Percentiles rank a stretch among this genome's conserved stretches.
Conservation (phyloP, 2,113 vertebrate species). For the Ursus arctos region DNA sequence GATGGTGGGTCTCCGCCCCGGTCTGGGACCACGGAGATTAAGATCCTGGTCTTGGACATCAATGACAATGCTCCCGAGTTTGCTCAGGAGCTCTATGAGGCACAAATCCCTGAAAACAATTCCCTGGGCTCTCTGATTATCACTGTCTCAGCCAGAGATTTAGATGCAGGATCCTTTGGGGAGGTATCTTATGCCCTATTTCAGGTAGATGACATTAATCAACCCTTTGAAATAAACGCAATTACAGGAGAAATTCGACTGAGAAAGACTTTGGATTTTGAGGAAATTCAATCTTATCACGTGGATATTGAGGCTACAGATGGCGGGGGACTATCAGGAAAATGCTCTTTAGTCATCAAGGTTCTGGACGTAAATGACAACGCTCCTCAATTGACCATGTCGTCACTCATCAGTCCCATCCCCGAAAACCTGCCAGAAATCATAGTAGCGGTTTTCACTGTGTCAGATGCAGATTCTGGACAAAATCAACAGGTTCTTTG, state of each 20-base stretch:
- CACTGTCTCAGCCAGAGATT: slow-evolving; percentile 87
- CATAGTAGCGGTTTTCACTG: slow-evolving; percentile 89
- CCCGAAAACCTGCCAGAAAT: slow-evolving; percentile 88
- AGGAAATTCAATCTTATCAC: slow-evolving; percentile 82
- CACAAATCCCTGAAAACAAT: slow-evolving; percentile 83
- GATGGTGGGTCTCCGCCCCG: slow-evolving; percentile 77
- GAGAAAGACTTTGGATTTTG: slow-evolving; percentile 79
- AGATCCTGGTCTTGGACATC: slow-evolving; percentile 74
- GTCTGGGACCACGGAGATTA: slow-evolving; percentile 71
- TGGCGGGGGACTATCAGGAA: slow-evolving; percentile 84
- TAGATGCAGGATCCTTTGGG: slow-evolving; percentile 87
- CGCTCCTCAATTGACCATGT: slow-evolving; percentile 84
- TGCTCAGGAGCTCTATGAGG: slow-evolving; percentile 82
- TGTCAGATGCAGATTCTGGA: slow-evolving; percentile 89
- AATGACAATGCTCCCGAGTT: slow-evolving; percentile 75
- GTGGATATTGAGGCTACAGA: slow-evolving; percentile 85
- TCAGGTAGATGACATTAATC: slow-evolving; percentile 84
- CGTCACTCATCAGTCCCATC: slow-evolving; percentile 79
- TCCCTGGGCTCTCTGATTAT: slow-evolving; percentile 78
- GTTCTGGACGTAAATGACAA: slow-evolving; percentile 88
- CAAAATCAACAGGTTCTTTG: slow-evolving; percentile 76
- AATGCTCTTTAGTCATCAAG: slow-evolving; percentile 84
- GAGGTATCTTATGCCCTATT: slow-evolving; percentile 88
- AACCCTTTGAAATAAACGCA: slow-evolving; percentile 80
- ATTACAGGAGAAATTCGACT: slow-evolving; percentile 83